phyloP scores from a whole-genome alignment of 1,140 invertebrate species.

The Caenorhabditis briggsae region DNA sequence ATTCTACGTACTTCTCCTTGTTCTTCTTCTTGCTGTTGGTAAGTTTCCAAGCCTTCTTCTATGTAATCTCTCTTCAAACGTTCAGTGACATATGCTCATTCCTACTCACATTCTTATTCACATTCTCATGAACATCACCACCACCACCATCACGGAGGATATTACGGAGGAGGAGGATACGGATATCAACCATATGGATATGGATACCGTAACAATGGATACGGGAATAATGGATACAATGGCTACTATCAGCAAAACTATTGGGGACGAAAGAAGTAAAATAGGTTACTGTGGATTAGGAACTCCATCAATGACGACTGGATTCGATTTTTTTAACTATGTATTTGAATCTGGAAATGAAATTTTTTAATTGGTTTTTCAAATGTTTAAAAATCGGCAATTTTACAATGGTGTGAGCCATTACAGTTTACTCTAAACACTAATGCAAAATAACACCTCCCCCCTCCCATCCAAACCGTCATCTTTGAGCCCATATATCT shows the following conservation, averaged over 20 bases:
- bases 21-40: slow-evolving; percentile 13
- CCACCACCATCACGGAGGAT: slow-evolving; percentile 41
- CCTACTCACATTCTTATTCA: slow-evolving; percentile 5
- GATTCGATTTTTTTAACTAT: background rate
- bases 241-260: slow-evolving; percentile 42
- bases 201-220: slow-evolving; percentile 11
- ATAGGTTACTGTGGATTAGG: background rate
- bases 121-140: slow-evolving; percentile 41
- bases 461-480: too few relatives aligned
- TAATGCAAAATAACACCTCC: too few relatives aligned
- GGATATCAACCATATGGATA: slow-evolving; percentile 53
- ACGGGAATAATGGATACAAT: slow-evolving; percentile 17
- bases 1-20: background rate
- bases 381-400: background rate
- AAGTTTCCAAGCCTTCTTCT: background rate
- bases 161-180: background rate
- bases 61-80: background rate
- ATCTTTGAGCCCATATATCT: too few relatives aligned
- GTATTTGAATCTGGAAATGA: slow-evolving; percentile 24
- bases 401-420: too few relatives aligned
- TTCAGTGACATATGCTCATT: slow-evolving; percentile 12
- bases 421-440: too few relatives aligned
- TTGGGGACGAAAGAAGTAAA: slow-evolving; percentile 40
- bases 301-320: slow-evolving; percentile 5
- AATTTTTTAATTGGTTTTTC: background rate